Evolutionary conservation across 2,113 vertebrate species (phyloP).

Genomic region (Sakesphorus luctuosus): DNA sequence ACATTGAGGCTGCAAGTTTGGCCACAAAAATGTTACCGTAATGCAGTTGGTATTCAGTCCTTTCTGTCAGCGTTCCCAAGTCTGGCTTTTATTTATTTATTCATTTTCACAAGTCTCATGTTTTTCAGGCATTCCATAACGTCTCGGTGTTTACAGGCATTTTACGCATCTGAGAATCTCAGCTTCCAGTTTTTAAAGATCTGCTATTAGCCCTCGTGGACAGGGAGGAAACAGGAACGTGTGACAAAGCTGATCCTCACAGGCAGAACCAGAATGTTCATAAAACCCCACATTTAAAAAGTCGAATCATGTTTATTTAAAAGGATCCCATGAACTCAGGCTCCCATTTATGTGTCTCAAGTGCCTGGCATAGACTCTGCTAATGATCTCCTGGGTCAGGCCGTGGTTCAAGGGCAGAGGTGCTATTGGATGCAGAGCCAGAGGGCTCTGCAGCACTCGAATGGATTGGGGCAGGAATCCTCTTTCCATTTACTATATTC

Average conservation of each 20-base stretch:
- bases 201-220: not conserved
- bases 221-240: not conserved
- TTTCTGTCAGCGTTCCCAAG: not conserved
- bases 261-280: constrained; percentile 18
- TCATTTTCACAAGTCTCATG: constrained; percentile 51
- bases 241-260: constrained; percentile 13
- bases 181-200: constrained; percentile 36
- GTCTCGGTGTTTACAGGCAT: constrained; percentile 28
- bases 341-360: constrained; percentile 21
- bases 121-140: constrained; percentile 44
- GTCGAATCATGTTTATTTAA: constrained; percentile 27
- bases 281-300: constrained; percentile 16
- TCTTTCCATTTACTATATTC: not conserved
- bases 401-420: not conserved
- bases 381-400: not conserved
- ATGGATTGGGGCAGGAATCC: not conserved
- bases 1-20: constrained; percentile 50
- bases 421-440: not conserved
- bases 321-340: constrained; percentile 19
- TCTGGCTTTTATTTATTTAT: constrained; percentile 52
- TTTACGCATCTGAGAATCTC: constrained; percentile 33
- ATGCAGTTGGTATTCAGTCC: constrained; percentile 36
- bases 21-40: constrained; percentile 64
- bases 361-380: not conserved
- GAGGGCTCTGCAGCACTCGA: not conserved